Percentiles rank a stretch among this genome's conserved stretches.
These are phyloP conservation scores for Hippoglossus hippoglossus DNA, from an alignment of 2,797 vertebrate genomes.

Conservation along the genomic window DNA sequence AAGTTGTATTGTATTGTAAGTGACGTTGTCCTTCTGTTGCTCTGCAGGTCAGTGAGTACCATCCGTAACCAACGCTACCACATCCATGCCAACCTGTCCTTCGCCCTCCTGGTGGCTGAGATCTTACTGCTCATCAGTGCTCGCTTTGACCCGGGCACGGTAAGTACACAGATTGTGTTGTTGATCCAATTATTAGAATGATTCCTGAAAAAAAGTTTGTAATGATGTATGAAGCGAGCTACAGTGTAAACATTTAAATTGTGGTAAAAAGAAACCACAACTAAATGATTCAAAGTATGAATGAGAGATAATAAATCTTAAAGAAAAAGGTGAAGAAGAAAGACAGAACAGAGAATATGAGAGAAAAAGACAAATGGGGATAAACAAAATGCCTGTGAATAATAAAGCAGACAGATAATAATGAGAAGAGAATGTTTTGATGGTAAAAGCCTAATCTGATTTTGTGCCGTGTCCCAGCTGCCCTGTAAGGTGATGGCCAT, in stretches of 20 bases:
- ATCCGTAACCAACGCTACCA: slow-evolving; percentile 97
- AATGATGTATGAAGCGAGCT: neutral
- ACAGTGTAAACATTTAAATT: neutral
- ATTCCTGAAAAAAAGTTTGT: neutral
- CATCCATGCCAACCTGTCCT: slow-evolving; percentile 96
- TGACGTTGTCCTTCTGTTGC: neutral
- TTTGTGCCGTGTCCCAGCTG: slow-evolving; percentile 75
- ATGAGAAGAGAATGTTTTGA: neutral
- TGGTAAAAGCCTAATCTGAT: slow-evolving; percentile 1
- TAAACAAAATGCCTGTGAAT: too few relatives aligned
- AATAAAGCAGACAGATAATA: too few relatives aligned
- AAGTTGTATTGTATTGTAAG: neutral
- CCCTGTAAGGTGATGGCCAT: slow-evolving; percentile 92
- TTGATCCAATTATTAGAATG: neutral
- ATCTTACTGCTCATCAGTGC: slow-evolving; percentile 93
- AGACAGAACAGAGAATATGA: neutral
- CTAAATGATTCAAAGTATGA: neutral
- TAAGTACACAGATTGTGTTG: slow-evolving; percentile 67
- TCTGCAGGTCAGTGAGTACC: slow-evolving; percentile 92
- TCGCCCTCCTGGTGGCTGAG: slow-evolving; percentile 93
- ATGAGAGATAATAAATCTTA: neutral
- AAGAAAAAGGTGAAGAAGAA: neutral
- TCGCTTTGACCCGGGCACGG: slow-evolving; percentile 88
- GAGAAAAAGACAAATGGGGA: neutral
- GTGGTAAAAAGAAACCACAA: neutral